Evolutionary conservation across 2,888 invertebrate species (phyloP).

Genomic region (Orthonychiurus folsomi): DNA sequence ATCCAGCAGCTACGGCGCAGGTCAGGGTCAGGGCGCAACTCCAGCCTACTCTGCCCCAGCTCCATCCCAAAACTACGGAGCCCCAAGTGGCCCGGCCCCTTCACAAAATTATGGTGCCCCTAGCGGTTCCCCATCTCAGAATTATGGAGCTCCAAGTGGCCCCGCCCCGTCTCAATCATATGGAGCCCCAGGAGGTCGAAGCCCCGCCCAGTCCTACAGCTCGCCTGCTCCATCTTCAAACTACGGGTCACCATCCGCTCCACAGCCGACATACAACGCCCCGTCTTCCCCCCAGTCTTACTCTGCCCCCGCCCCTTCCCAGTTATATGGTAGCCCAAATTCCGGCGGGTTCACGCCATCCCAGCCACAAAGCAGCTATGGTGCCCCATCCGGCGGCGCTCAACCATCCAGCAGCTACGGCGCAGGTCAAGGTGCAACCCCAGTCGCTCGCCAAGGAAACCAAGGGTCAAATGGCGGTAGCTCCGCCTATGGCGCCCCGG

Average conservation of each 20-base stretch:
- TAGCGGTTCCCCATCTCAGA: not conserved
- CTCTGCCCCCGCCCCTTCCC: constrained; percentile 5
- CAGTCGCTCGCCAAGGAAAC: no score
- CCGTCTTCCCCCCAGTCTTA: not conserved
- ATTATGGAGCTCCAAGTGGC: not conserved
- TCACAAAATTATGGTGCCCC: not conserved
- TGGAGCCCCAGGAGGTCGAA: not conserved
- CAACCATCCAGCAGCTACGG: constrained; percentile 3
- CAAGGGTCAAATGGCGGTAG: no score
- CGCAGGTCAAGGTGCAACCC: no score
- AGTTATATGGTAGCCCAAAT: not conserved
- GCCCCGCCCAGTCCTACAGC: constrained; percentile 4
- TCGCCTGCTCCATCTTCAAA: not conserved
- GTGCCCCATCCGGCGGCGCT: constrained; percentile 2
- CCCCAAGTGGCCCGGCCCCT: constrained; percentile 2
- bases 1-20: constrained; percentile 7
- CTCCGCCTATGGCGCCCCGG: constrained; percentile 4
- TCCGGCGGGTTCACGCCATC: not conserved
- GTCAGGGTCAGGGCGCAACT: not conserved
- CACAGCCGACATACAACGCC: not conserved
- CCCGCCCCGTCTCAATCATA: not conserved
- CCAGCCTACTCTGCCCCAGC: constrained; percentile 7
- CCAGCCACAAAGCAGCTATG: not conserved
- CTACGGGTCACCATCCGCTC: constrained; percentile 11
- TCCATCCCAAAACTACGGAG: constrained; percentile 9